These are phyloP conservation scores for Micromys minutus DNA, from an alignment of 2,113 vertebrate species.

Conservation along the genomic window DNA sequence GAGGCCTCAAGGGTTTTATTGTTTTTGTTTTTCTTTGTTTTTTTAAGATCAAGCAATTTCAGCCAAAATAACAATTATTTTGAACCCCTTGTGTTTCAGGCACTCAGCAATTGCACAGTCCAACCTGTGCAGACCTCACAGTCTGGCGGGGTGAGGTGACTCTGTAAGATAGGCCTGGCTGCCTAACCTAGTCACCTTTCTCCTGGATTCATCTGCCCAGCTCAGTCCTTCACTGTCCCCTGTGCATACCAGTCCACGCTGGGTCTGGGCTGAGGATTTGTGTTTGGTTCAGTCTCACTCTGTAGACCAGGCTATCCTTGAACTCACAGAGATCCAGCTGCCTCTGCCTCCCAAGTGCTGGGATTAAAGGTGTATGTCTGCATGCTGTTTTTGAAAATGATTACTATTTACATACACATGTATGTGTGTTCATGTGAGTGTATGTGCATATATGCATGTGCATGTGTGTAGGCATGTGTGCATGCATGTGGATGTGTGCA, in stretches of 20 bases:
- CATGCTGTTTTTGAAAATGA: not conserved
- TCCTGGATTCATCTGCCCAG: not conserved
- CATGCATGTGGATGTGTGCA: not conserved
- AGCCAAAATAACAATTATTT: not conserved
- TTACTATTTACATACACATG: not conserved
- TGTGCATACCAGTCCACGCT: accelerated
- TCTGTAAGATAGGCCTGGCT: not conserved
- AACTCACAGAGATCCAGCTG: not conserved
- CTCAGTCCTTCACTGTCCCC: not conserved
- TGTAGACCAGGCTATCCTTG: not conserved
- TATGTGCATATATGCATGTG: too few species aligned
- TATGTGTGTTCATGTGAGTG: too few species aligned
- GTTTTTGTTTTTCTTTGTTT: not conserved
- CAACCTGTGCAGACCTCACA: not conserved
- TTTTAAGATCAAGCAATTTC: not conserved
- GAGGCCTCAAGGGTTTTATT: not conserved
- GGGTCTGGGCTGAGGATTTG: not conserved
- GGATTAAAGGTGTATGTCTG: not conserved
- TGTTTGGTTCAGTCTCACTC: not conserved
- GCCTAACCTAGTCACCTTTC: not conserved
- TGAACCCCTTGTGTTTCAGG: not conserved
- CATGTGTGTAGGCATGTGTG: not conserved
- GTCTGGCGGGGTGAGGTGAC: not conserved
- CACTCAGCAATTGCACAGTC: not conserved
- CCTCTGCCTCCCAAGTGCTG: not conserved